Evolutionary conservation across 1,140 invertebrate genomes (phyloP).

Genomic region (Atta colombica): DNA sequence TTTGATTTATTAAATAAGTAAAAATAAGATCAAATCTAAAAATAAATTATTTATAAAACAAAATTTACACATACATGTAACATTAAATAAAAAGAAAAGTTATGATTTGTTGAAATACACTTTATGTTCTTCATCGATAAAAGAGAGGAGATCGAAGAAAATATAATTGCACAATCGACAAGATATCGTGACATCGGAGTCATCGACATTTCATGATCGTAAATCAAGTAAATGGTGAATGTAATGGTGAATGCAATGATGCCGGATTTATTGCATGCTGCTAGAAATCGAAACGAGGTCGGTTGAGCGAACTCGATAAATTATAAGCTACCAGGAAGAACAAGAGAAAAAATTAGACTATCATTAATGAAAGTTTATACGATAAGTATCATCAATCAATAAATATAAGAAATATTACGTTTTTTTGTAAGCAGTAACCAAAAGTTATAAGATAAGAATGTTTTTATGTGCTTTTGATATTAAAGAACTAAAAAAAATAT

Average conservation of each 20-base stretch:
- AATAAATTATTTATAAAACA: not conserved
- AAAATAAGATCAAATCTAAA: not conserved
- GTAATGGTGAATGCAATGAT: conserved; percentile 66
- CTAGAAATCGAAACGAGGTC: conserved; percentile 64
- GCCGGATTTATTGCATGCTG: conserved; percentile 47
- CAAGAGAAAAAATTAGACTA: conserved; percentile 29
- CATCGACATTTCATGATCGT: conserved; percentile 76
- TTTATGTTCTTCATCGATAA: not conserved
- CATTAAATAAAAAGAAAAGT: not conserved
- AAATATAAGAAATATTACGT: not conserved
- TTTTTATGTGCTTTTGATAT: not conserved
- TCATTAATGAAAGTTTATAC: conserved; percentile 46
- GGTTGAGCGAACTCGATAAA: conserved; percentile 60
- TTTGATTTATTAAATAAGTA: not conserved
- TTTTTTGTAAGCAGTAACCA: not conserved
- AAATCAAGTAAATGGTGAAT: conserved; percentile 79
- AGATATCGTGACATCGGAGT: conserved; percentile 74
- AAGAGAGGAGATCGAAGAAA: conserved; percentile 46
- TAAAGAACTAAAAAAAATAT: not conserved
- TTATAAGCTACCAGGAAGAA: conserved; percentile 55
- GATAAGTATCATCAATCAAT: conserved; percentile 36
- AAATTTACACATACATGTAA: not conserved
- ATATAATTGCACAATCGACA: conserved; percentile 60
- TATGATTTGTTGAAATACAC: not conserved
- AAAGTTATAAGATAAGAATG: not conserved